These are phyloP conservation scores for Lycaon pictus DNA, from an alignment of 2,113 vertebrate genomes.

Conservation along the genomic window DNA sequence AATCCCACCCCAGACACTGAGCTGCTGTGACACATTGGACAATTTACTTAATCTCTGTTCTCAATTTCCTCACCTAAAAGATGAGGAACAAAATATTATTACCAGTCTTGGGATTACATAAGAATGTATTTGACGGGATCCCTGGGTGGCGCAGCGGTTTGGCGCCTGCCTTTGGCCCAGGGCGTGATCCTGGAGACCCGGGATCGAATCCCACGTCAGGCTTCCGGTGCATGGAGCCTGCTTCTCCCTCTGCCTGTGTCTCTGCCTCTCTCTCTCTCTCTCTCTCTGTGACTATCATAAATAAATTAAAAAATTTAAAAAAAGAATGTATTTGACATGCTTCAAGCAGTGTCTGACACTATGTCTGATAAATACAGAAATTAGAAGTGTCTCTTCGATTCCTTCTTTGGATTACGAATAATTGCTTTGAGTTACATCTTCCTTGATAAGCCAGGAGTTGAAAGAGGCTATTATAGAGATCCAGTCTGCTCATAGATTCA, in stretches of 20 bases:
- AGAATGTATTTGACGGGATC: neutral
- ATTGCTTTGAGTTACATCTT: conserved; percentile 2
- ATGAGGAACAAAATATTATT: neutral
- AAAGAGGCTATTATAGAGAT: neutral
- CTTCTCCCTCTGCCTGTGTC: too few relatives aligned
- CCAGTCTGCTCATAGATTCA: neutral
- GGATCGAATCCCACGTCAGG: too few relatives aligned
- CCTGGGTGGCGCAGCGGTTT: too few relatives aligned
- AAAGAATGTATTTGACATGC: conserved; percentile 29
- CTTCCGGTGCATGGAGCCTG: too few relatives aligned
- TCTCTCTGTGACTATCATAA: too few relatives aligned
- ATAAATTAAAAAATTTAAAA: too few relatives aligned
- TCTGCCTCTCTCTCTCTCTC: too few relatives aligned
- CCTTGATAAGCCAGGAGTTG: neutral
- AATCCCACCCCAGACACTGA: neutral
- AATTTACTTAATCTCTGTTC: neutral
- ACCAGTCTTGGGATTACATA: conserved; percentile 28
- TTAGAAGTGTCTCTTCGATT: conserved; percentile 17
- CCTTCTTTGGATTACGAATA: neutral
- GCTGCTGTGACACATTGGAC: neutral
- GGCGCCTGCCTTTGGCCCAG: too few relatives aligned
- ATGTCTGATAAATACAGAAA: conserved; percentile 16
- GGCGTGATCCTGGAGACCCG: too few relatives aligned
- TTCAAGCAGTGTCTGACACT: neutral
- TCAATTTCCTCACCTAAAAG: neutral